Evolutionary conservation across 2,888 invertebrate species (phyloP).

Genomic region (Eilema depressum): DNA sequence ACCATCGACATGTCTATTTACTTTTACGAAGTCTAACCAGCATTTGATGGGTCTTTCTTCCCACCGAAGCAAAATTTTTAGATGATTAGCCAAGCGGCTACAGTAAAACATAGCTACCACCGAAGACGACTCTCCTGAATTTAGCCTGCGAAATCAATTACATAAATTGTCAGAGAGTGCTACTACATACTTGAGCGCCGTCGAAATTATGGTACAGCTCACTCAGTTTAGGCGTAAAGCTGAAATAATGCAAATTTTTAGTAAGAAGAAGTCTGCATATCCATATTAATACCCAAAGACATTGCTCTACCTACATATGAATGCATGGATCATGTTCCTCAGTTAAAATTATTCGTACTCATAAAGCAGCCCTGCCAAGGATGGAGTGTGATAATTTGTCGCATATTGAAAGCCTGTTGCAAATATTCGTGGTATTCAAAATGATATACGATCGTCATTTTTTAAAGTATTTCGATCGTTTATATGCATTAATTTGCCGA

Average conservation of each 20-base stretch:
- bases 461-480: constrained; percentile 11
- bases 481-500: constrained; percentile 18
- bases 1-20: too few relatives aligned
- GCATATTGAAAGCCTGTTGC: neutral
- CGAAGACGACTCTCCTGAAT: neutral
- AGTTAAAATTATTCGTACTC: neutral
- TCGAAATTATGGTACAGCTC: neutral
- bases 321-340: neutral
- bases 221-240: neutral
- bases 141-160: neutral
- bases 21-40: too few relatives aligned
- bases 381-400: neutral
- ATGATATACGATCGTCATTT: constrained; percentile 16
- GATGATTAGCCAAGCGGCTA: too few relatives aligned
- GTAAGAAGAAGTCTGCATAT: neutral
- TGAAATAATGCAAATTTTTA: neutral
- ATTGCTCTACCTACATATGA: neutral
- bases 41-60: too few relatives aligned
- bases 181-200: neutral
- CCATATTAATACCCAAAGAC: neutral
- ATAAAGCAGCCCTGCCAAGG: constrained; percentile 3
- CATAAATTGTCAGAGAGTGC: neutral
- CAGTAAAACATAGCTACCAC: neutral
- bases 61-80: too few relatives aligned
- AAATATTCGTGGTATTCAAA: constrained; percentile 15